A percentile compares a stretch with the other conserved stretches of the same genome.
Conservation (phyloP, 2,113 vertebrate species). For the Numida meleagris region DNA sequence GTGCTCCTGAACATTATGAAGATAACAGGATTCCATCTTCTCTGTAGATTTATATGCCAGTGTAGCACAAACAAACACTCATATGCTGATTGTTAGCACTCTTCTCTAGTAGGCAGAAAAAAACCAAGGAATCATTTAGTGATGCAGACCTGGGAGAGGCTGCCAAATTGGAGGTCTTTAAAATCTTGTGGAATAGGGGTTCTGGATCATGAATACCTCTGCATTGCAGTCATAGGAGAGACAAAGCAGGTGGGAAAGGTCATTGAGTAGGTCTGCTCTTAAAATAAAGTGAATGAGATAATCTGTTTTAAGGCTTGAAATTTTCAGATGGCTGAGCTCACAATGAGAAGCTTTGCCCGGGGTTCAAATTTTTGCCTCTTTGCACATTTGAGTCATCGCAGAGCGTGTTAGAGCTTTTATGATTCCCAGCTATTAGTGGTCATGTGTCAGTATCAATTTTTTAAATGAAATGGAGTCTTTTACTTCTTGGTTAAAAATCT, state of each 20-base stretch:
- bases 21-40: background rate
- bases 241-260: background rate
- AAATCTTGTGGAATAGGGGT: background rate
- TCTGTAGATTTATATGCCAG: background rate
- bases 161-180: background rate
- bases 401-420: background rate
- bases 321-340: background rate
- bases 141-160: background rate
- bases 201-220: background rate
- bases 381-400: fast-evolving
- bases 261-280: background rate
- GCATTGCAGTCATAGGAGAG: background rate
- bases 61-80: background rate
- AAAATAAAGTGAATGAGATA: background rate
- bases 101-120: background rate
- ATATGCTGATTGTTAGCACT: background rate
- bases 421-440: background rate
- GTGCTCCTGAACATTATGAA: background rate
- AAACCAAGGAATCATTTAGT: background rate
- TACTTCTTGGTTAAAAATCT: background rate
- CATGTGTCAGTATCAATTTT: background rate
- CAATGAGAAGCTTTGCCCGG: fast-evolving
- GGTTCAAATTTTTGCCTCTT: background rate
- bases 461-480: background rate
- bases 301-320: background rate